Evolutionary conservation across 2,888 invertebrate species (phyloP).

Genomic region (Lacanobia oleracea): DNA sequence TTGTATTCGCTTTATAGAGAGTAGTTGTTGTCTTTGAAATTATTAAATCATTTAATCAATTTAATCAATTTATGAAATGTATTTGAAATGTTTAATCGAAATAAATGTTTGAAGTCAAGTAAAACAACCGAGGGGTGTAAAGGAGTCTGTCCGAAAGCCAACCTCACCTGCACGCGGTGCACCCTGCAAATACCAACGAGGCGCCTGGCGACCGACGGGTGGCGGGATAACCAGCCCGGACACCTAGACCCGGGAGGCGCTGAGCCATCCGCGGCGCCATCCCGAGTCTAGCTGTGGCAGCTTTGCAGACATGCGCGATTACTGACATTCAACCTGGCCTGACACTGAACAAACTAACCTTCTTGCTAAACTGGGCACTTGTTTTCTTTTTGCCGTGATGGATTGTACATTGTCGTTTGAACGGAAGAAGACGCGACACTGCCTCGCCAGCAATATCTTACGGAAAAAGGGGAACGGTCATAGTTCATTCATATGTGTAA

Average conservation of each 20-base stretch:
- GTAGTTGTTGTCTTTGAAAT: constrained; percentile 56
- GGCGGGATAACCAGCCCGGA: constrained; percentile 60
- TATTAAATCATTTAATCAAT: constrained; percentile 44
- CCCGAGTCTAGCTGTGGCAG: constrained; percentile 52
- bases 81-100: constrained; percentile 53
- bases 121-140: constrained; percentile 59
- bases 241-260: constrained; percentile 53
- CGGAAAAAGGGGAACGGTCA: background rate
- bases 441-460: constrained; percentile 1
- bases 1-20: constrained; percentile 54
- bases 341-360: constrained; percentile 24
- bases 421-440: background rate
- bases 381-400: constrained; percentile 57
- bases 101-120: constrained; percentile 61
- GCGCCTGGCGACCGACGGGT: constrained; percentile 60
- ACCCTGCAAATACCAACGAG: constrained; percentile 60
- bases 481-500: background rate
- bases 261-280: constrained; percentile 4
- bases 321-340: constrained; percentile 61
- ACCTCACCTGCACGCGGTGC: constrained; percentile 61
- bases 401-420: background rate
- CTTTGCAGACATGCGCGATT: constrained; percentile 46
- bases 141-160: constrained; percentile 55
- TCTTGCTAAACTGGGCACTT: constrained; percentile 32
- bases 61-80: constrained; percentile 52